These are phyloP conservation scores for Diaperis boleti DNA, from an alignment of 2,888 invertebrate species.

Conservation along the genomic window DNA sequence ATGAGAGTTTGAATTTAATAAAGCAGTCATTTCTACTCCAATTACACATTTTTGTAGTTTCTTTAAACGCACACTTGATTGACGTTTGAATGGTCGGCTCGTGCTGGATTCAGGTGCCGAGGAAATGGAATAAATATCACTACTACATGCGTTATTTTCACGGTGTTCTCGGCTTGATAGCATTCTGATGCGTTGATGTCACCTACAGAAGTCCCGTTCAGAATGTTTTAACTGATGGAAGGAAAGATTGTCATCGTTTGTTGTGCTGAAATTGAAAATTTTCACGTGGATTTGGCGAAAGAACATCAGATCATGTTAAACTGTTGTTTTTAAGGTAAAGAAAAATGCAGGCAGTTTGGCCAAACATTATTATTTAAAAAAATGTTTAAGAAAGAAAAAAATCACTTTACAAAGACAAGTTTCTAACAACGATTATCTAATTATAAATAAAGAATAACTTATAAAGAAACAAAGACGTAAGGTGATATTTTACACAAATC, in stretches of 20 bases:
- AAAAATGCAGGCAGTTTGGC: too few relatives aligned
- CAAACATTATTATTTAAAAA: too few relatives aligned
- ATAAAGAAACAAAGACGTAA: too few relatives aligned
- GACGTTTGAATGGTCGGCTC: background rate
- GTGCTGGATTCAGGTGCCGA: constrained; percentile 10
- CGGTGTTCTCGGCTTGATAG: constrained; percentile 19
- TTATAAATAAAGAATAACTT: too few relatives aligned
- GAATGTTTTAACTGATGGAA: constrained; percentile 1
- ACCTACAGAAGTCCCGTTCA: constrained; percentile 14
- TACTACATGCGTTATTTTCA: constrained; percentile 23
- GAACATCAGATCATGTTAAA: too few relatives aligned
- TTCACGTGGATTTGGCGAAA: too few relatives aligned
- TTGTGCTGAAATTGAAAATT: background rate
- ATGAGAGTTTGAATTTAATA: constrained; percentile 10
- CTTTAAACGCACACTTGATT: constrained; percentile 6
- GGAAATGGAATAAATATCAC: constrained; percentile 16
- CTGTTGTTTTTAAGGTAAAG: too few relatives aligned
- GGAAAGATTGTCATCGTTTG: background rate
- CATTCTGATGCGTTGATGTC: constrained; percentile 34
- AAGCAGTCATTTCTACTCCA: constrained; percentile 16
- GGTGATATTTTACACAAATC: too few relatives aligned
- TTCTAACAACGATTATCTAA: too few relatives aligned
- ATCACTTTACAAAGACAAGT: too few relatives aligned
- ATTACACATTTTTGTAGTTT: constrained; percentile 11
- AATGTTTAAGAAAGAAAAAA: too few relatives aligned